Percentiles rank a stretch among this genome's conserved stretches.
These are phyloP conservation scores for Eriocheir sinensis DNA, from an alignment of 1,140 invertebrate genomes.

Conservation along the genomic window DNA sequence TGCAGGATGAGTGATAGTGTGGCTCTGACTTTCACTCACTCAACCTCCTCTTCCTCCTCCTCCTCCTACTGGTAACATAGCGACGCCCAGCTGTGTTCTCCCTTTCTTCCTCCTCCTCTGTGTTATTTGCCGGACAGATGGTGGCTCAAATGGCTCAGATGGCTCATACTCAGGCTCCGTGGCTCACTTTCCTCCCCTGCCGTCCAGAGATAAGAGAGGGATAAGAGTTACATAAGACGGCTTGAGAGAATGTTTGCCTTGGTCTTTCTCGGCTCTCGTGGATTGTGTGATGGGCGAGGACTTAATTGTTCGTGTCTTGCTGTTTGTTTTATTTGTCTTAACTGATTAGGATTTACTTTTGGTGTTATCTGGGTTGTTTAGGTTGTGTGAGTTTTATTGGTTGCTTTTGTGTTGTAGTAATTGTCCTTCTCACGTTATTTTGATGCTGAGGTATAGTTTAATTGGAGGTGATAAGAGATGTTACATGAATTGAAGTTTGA, in stretches of 20 bases:
- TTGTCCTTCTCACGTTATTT: not conserved
- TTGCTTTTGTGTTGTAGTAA: no score
- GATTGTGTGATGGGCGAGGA: not conserved
- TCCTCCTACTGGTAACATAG: no score
- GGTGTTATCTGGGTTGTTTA: not conserved
- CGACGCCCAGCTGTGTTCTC: no score
- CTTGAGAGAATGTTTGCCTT: not conserved
- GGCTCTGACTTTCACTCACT: not conserved
- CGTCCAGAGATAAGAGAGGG: not conserved
- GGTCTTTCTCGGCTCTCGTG: no score
- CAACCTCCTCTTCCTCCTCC: not conserved
- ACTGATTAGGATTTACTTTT: not conserved
- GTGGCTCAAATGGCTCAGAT: constrained; percentile 19
- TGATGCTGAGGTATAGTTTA: no score
- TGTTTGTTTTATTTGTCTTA: not conserved
- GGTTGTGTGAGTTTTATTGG: not conserved
- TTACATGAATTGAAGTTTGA: no score
- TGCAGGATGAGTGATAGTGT: not conserved
- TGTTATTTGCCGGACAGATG: constrained; percentile 18
- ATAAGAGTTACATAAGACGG: not conserved
- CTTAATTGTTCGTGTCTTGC: not conserved
- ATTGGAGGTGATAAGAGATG: no score
- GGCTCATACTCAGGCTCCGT: no score
- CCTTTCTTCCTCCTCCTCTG: not conserved
- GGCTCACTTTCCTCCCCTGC: not conserved